phyloP scores from a whole-genome alignment of 1,140 invertebrate species.

The Bombus waltoni region DNA sequence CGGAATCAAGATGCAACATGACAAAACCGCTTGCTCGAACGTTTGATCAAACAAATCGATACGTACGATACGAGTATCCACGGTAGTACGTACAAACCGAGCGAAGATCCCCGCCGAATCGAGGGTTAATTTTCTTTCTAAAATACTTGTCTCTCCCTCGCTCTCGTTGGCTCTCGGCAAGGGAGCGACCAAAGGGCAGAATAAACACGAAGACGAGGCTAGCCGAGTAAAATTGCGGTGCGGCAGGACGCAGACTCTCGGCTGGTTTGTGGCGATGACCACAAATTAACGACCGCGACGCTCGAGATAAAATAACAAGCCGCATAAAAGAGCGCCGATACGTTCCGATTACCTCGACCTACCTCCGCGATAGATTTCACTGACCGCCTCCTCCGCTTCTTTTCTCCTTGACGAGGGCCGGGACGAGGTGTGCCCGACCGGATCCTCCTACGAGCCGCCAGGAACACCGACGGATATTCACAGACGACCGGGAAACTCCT shows the following conservation, averaged over 20 bases:
- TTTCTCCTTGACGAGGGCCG: neutral
- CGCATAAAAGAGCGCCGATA: slow-evolving; percentile 65
- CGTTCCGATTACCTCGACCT: slow-evolving; percentile 68
- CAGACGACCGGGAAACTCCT: neutral
- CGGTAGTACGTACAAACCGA: neutral
- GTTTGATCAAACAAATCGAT: neutral
- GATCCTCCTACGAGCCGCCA: slow-evolving; percentile 61
- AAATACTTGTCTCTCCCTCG: no score
- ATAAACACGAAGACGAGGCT: slow-evolving; percentile 48
- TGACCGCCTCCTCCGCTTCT: neutral
- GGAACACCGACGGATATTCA: slow-evolving; percentile 5
- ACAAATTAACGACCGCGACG: slow-evolving; percentile 69
- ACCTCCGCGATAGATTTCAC: slow-evolving; percentile 55
- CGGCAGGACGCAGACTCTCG: slow-evolving; percentile 19
- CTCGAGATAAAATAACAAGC: slow-evolving; percentile 70
- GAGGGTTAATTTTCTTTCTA: slow-evolving; percentile 55
- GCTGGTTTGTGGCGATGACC: slow-evolving; percentile 57
- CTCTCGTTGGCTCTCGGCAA: neutral
- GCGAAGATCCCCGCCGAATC: slow-evolving; percentile 18
- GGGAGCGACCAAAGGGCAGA: slow-evolving; percentile 18
- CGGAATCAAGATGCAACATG: neutral
- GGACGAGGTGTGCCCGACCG: slow-evolving; percentile 48
- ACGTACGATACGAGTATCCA: neutral
- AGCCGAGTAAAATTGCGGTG: slow-evolving; percentile 64
- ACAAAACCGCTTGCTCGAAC: neutral